These are phyloP conservation scores for Danionella dracula DNA, from an alignment of 2,797 vertebrate genomes.

Conservation along the genomic window DNA sequence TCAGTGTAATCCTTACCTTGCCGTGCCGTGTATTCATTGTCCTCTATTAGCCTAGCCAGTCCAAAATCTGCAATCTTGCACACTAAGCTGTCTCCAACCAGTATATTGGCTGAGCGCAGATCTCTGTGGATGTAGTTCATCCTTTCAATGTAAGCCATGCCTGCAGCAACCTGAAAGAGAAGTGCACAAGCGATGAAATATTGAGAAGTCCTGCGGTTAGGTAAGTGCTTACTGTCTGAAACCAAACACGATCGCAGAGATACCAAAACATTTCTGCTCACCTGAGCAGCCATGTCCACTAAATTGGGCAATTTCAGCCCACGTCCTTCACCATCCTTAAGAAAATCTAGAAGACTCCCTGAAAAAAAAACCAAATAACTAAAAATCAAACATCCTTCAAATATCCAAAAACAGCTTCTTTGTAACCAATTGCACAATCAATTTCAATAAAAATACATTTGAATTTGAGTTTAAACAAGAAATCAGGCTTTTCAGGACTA, in stretches of 20 bases:
- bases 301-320: constrained; percentile 92
- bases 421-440: too few relatives aligned
- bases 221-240: background rate
- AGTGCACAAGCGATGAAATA: background rate
- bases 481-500: too few relatives aligned
- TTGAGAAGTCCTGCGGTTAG: background rate
- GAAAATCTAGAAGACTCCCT: constrained; percentile 97
- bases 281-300: constrained; percentile 98
- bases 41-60: constrained; percentile 93
- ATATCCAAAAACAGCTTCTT: too few relatives aligned
- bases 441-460: too few relatives aligned
- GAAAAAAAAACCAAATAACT: constrained; percentile 2
- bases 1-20: constrained; percentile 79
- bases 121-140: constrained; percentile 99
- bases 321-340: constrained; percentile 96
- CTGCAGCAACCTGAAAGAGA: constrained; percentile 84
- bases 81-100: constrained; percentile 92
- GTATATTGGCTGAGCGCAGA: constrained; percentile 93
- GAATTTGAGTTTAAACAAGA: too few relatives aligned
- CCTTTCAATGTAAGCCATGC: constrained; percentile 97
- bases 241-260: background rate
- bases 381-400: too few relatives aligned
- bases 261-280: constrained; percentile 45
- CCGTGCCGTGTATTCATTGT: constrained; percentile 97
- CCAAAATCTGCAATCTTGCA: constrained; percentile 99